phyloP scores from a whole-genome alignment of 2,888 invertebrate species.

The Yponomeuta evonymella region DNA sequence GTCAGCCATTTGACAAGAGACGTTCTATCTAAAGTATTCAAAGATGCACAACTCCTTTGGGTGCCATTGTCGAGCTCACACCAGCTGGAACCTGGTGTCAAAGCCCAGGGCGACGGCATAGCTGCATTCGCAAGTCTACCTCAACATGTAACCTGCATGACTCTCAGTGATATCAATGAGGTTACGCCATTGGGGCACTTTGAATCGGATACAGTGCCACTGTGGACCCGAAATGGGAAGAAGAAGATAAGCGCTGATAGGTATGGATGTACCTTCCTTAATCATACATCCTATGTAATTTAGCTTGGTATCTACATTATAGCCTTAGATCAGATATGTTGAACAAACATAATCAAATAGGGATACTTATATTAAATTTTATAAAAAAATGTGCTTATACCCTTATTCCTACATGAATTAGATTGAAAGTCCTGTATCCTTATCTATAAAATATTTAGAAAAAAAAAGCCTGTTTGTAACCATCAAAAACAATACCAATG shows the following conservation, averaged over 20 bases:
- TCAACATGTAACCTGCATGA: slow-evolving; percentile 62
- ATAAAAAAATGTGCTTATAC: too few species aligned
- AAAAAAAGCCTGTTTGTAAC: not conserved
- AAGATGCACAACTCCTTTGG: slow-evolving; percentile 79
- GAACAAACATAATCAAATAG: too few species aligned
- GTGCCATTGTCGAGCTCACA: slow-evolving; percentile 83
- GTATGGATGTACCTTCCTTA: slow-evolving; percentile 34
- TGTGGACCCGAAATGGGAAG: slow-evolving; percentile 89
- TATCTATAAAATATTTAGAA: too few species aligned
- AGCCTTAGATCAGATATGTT: too few species aligned
- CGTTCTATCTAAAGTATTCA: slow-evolving; percentile 80
- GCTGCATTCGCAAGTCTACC: slow-evolving; percentile 82
- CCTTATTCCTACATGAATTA: too few species aligned
- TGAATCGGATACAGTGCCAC: slow-evolving; percentile 80
- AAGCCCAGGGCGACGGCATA: slow-evolving; percentile 78
- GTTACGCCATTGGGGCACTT: slow-evolving; percentile 82
- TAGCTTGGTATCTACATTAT: too few species aligned
- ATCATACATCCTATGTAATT: too few species aligned
- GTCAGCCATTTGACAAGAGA: slow-evolving; percentile 89
- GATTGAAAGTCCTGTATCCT: too few species aligned
- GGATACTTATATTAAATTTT: too few species aligned
- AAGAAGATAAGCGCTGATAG: slow-evolving; percentile 77
- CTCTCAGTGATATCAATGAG: slow-evolving; percentile 83
- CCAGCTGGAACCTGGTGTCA: slow-evolving; percentile 79
- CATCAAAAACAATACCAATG: not conserved